Percentiles rank a stretch among this genome's conserved stretches.
phyloP scores from a whole-genome alignment of 2,888 invertebrate genomes.

The Cynaeus angustus region DNA sequence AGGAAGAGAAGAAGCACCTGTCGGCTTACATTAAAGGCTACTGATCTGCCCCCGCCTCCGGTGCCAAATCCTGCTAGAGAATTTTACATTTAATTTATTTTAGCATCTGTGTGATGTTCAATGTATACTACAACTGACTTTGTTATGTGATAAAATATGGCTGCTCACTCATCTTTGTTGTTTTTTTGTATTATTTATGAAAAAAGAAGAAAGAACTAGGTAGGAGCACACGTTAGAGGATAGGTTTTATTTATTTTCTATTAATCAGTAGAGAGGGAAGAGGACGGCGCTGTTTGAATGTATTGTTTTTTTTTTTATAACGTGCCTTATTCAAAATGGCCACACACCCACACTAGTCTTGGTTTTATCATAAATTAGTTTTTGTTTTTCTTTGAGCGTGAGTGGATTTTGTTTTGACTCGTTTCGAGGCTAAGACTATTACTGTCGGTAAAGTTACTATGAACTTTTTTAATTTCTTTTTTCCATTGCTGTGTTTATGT shows the following conservation, averaged over 20 bases:
- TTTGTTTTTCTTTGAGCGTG: constrained; percentile 48
- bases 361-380: constrained; percentile 54
- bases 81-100: constrained; percentile 48
- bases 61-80: constrained; percentile 47
- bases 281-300: constrained; percentile 58
- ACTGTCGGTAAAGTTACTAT: constrained; percentile 49
- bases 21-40: constrained; percentile 84
- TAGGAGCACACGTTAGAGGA: constrained; percentile 52
- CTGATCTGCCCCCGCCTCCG: constrained; percentile 75
- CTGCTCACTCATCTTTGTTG: constrained; percentile 64
- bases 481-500: constrained; percentile 59
- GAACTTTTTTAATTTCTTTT: constrained; percentile 52
- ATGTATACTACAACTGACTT: constrained; percentile 64
- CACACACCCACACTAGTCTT: constrained; percentile 59
- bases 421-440: constrained; percentile 48
- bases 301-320: constrained; percentile 52
- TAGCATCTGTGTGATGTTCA: constrained; percentile 53
- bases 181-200: constrained; percentile 57
- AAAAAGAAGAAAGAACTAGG: constrained; percentile 42
- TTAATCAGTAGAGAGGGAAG: constrained; percentile 54
- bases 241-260: constrained; percentile 54
- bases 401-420: constrained; percentile 48
- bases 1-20: constrained; percentile 86
- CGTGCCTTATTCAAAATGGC: constrained; percentile 57
- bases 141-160: constrained; percentile 68